Percentiles rank a stretch among this genome's conserved stretches.
phyloP scores from a whole-genome alignment of 1,140 invertebrate species.

The Aporrectodea caliginosa region DNA sequence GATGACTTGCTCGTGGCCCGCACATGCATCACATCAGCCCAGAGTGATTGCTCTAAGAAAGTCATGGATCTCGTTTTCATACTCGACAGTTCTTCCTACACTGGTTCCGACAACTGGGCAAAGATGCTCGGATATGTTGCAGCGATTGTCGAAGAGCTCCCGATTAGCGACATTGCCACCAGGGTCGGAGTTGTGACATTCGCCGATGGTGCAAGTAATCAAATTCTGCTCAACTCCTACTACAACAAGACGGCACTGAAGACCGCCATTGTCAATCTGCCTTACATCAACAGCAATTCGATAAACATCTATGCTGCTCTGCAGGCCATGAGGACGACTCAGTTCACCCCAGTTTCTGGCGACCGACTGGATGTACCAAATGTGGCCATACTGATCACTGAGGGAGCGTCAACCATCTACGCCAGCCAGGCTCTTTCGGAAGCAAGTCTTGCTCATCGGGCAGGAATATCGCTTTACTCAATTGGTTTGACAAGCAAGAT shows the following conservation, averaged over 20 bases:
- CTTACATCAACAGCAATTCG: neutral
- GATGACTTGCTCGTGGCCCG: neutral
- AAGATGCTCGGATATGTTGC: slow-evolving; percentile 10
- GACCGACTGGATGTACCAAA: slow-evolving; percentile 34
- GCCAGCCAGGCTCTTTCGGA: neutral
- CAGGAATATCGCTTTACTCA: slow-evolving; percentile 4
- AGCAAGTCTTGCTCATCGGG: slow-evolving; percentile 18
- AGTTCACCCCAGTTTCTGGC: slow-evolving; percentile 25
- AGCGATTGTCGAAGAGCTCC: slow-evolving; percentile 7
- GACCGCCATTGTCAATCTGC: slow-evolving; percentile 12
- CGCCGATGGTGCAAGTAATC: neutral
- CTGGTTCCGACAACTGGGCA: slow-evolving; percentile 14
- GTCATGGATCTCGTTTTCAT: slow-evolving; percentile 27
- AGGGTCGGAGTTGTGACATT: slow-evolving; percentile 23
- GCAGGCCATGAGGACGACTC: slow-evolving; percentile 4
- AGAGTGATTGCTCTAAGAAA: neutral
- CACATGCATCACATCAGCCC: neutral
- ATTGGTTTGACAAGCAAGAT: neutral
- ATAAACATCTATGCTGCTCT: neutral
- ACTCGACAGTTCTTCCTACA: slow-evolving; percentile 20
- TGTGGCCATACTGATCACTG: slow-evolving; percentile 39
- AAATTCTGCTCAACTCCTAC: slow-evolving; percentile 18
- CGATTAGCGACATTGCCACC: neutral
- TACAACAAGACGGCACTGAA: slow-evolving; percentile 1
- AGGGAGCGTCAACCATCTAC: slow-evolving; percentile 31